Evolutionary conservation across 2,888 invertebrate genomes (phyloP).

Genomic region (Leuctra nigra): DNA sequence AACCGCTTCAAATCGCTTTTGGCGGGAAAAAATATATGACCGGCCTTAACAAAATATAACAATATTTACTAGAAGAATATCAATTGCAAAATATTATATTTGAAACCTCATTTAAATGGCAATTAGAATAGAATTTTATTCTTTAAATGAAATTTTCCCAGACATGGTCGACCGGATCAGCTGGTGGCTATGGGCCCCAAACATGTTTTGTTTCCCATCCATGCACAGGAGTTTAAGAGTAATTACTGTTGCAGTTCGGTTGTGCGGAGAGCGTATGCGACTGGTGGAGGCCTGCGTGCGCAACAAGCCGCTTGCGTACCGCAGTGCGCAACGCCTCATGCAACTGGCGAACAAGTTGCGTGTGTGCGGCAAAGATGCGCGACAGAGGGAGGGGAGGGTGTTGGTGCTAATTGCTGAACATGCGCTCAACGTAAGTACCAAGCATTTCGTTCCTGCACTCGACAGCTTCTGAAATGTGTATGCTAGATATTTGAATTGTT

Average conservation of each 20-base stretch:
- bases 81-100: not conserved
- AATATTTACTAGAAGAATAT: too few relatives aligned
- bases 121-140: too few relatives aligned
- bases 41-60: too few relatives aligned
- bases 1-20: too few relatives aligned
- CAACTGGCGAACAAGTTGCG: conserved; percentile 56
- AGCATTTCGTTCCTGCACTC: not conserved
- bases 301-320: conserved; percentile 50
- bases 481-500: too few relatives aligned
- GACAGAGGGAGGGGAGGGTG: conserved; percentile 45
- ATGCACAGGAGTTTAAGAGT: too few relatives aligned
- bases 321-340: conserved; percentile 55
- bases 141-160: too few relatives aligned
- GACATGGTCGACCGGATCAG: too few relatives aligned
- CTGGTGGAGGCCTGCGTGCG: conserved; percentile 57
- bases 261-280: conserved; percentile 53
- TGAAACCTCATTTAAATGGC: not conserved
- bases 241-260: conserved; percentile 43
- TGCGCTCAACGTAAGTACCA: conserved; percentile 42
- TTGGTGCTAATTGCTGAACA: conserved; percentile 46
- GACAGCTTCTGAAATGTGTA: too few relatives aligned
- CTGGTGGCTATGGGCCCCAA: too few relatives aligned
- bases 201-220: too few relatives aligned
- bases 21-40: too few relatives aligned
- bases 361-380: conserved; percentile 47